A percentile compares a stretch with the other conserved stretches of the same genome.
phyloP scores from a whole-genome alignment of 2,797 vertebrate species.

The Anomalospiza imberbis region DNA sequence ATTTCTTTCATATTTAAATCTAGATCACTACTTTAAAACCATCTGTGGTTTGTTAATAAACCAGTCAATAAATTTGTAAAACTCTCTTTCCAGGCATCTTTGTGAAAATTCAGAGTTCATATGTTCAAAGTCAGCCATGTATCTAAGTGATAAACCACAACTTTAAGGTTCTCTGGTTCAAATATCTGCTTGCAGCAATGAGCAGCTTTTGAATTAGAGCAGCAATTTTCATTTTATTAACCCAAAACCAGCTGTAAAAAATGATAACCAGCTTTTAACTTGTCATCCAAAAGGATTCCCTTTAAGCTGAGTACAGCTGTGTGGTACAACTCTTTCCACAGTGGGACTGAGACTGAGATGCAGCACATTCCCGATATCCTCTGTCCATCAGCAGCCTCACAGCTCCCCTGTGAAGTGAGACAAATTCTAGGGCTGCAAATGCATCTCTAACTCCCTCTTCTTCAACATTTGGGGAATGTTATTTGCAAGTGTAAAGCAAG shows the following conservation, averaged over 20 bases:
- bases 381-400: not conserved
- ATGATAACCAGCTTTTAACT: slow-evolving; percentile 50
- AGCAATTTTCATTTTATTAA: slow-evolving; percentile 47
- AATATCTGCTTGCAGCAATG: slow-evolving; percentile 25
- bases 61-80: not conserved
- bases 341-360: not conserved
- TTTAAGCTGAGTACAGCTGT: not conserved
- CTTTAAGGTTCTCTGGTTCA: not conserved
- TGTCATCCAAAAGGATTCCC: slow-evolving; percentile 38
- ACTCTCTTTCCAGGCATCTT: not conserved
- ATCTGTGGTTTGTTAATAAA: not conserved
- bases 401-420: not conserved
- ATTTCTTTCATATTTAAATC: not conserved
- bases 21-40: not conserved
- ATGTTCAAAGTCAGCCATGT: slow-evolving; percentile 20
- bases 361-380: not conserved
- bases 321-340: not conserved
- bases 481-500: slow-evolving; percentile 47
- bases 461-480: slow-evolving; percentile 39
- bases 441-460: not conserved
- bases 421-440: not conserved
- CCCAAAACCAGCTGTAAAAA: slow-evolving; percentile 42
- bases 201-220: slow-evolving; percentile 37
- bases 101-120: slow-evolving; percentile 27
- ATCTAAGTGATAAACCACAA: not conserved